Evolutionary conservation across 2,888 invertebrate genomes (phyloP), one percentile per base, ranked within the genome.

Genomic region (Beris morrisii): DNA sequence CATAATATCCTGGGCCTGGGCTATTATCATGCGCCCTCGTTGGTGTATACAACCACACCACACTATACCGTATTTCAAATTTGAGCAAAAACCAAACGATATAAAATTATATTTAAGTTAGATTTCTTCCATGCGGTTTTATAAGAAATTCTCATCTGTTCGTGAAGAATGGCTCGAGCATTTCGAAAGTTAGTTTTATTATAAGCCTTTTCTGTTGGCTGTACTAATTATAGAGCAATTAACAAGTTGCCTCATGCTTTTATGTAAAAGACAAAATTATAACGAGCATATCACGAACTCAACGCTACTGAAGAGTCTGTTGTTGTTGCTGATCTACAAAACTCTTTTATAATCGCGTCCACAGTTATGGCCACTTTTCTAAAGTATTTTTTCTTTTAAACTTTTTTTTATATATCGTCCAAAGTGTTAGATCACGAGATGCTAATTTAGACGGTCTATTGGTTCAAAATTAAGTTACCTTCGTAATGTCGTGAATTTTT

Each of bases 231-330:
- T 38, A 13, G 38, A 52, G 13, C 61, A 61, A 61, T 61, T 61
- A 61, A 50, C 61, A 50, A 22, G 15, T 50, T 38, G 52, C 61
- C 61, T 61, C 61, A 61, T 61, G 61, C 52, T n/a, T 61, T 30
- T 32, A 48, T 59, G 59, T 59, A 32, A 50, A 50, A 58, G 22
- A 44, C 43, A 61, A n/a, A 22, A 43, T 31, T 50, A 32, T 61
- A 61, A 61, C 50, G 61, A 50, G 50, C 15, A 11, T 61, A 38
- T 61, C 61, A 61, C 61, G 61, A 61, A 50, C 15, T 38, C 6
- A n/a, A 45, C 45, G 46, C 28, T 30, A 58, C 11, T 15, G 15
- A 22, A 11, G 6, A 30, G 38, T 58, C 28, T 15, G 28, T 4
- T 44, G 13, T 22, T 31, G 45, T 12, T 15, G 43, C 12, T 61